Conservation (phyloP, 2,113 vertebrate species). For the Talpa occidentalis region DNA sequence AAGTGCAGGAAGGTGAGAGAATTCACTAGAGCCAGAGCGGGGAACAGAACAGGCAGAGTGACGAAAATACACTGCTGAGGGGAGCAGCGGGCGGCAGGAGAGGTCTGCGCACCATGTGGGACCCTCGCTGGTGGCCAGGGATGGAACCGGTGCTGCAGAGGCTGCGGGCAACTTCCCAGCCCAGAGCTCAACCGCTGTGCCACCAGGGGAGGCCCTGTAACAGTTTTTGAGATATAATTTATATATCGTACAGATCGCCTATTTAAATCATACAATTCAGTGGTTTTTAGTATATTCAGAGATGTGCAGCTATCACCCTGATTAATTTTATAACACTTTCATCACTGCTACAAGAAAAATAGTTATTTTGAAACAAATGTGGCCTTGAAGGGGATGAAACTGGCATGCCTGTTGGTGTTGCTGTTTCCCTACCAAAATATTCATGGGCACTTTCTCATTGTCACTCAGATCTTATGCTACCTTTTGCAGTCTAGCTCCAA, state of each 20-base stretch:
- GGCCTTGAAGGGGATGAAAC: not conserved
- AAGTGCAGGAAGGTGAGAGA: no score
- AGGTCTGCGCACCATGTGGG: no score
- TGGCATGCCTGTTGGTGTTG: not conserved
- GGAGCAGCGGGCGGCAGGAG: no score
- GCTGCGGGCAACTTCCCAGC: no score
- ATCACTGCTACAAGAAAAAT: constrained; percentile 26
- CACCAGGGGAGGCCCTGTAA: no score
- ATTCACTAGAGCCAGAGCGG: no score
- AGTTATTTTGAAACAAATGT: constrained; percentile 38
- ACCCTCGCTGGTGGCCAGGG: no score
- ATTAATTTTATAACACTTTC: constrained; percentile 47
- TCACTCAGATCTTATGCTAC: not conserved
- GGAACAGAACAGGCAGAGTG: no score
- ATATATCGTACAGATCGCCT: not conserved
- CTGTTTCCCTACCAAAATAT: not conserved
- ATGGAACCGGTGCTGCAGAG: no score
- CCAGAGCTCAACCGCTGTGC: no score
- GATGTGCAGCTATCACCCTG: not conserved
- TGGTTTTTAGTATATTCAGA: constrained; percentile 36
- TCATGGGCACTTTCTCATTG: not conserved
- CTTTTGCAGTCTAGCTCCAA: not conserved
- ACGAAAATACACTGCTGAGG: no score
- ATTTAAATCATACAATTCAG: constrained; percentile 1
- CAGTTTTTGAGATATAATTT: constrained; percentile 21